Evolutionary conservation across 2,888 invertebrate species (phyloP).

Genomic region (Eustalomyia histrio): DNA sequence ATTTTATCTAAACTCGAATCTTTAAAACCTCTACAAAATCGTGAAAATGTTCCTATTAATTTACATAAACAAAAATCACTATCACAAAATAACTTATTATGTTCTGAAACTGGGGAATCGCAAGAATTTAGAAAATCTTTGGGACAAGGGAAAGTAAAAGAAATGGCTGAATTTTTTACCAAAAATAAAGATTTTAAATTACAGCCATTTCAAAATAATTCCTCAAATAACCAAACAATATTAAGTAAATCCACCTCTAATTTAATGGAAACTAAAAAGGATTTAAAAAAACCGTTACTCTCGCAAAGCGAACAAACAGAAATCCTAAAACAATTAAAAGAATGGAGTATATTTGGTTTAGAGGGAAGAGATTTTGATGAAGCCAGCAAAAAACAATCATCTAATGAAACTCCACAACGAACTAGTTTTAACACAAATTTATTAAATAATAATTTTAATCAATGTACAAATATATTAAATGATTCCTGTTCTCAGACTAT

Average conservation of each 20-base stretch:
- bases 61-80: conserved; percentile 56
- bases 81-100: conserved; percentile 57
- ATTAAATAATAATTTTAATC: conserved; percentile 56
- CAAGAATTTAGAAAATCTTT: conserved; percentile 74
- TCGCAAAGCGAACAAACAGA: conserved; percentile 73
- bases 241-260: conserved; percentile 73
- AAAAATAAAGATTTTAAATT: conserved; percentile 78
- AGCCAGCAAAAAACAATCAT: conserved; percentile 28
- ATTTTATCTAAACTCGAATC: conserved; percentile 41
- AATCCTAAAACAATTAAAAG: conserved; percentile 77
- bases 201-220: conserved; percentile 65
- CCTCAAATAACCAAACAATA: conserved; percentile 1
- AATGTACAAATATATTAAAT: conserved; percentile 50
- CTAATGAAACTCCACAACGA: conserved; percentile 67
- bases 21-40: conserved; percentile 33
- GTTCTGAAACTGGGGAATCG: conserved; percentile 26
- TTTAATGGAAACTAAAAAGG: conserved; percentile 55
- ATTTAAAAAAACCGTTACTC: conserved; percentile 64
- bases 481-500: conserved; percentile 14
- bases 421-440: conserved; percentile 53
- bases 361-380: conserved; percentile 73
- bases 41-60: conserved; percentile 45
- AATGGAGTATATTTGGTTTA: conserved; percentile 78
- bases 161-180: conserved; percentile 85
- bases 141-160: conserved; percentile 86